Evolutionary conservation across 2,113 vertebrate genomes (phyloP).

Genomic region (Bothrops jararaca): DNA sequence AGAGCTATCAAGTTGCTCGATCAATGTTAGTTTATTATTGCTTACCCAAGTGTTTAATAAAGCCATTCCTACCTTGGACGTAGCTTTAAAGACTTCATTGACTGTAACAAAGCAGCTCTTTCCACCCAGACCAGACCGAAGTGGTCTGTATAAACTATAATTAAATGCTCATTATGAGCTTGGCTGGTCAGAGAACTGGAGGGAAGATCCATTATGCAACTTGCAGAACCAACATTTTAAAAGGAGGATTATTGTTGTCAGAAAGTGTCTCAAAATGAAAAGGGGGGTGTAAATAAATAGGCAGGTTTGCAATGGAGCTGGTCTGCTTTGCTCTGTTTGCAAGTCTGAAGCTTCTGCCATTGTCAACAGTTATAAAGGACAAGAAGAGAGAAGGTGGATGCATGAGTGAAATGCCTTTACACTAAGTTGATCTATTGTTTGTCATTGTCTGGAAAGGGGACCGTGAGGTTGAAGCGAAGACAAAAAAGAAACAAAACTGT

Average conservation of each 20-base stretch:
- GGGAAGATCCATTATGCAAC: constrained; percentile 55
- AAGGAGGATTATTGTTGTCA: constrained; percentile 58
- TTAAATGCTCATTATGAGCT: constrained; percentile 74
- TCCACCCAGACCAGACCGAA: constrained; percentile 67
- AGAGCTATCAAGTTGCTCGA: constrained; percentile 64
- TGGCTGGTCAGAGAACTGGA: constrained; percentile 68
- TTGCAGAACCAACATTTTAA: constrained; percentile 38
- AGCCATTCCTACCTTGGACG: constrained; percentile 54
- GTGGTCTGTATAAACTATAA: constrained; percentile 71
- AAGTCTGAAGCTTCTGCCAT: constrained; percentile 25
- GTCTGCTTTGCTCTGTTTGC: constrained; percentile 36
- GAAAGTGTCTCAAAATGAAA: constrained; percentile 60
- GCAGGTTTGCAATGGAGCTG: constrained; percentile 42
- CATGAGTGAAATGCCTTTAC: background rate
- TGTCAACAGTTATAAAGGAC: constrained; percentile 13
- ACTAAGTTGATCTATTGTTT: background rate
- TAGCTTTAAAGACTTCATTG: constrained; percentile 72
- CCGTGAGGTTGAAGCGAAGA: constrained; percentile 5
- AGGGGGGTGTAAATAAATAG: constrained; percentile 1
- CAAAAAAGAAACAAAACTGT: background rate
- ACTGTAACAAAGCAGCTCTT: constrained; percentile 71
- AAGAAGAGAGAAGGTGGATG: background rate
- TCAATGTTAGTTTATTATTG: constrained; percentile 75
- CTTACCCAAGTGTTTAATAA: constrained; percentile 78
- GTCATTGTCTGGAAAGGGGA: background rate